A percentile compares a stretch with the other conserved stretches of the same genome.
These are phyloP conservation scores for Choristoneura fumiferana DNA, from an alignment of 1,140 invertebrate species.

Conservation along the genomic window DNA sequence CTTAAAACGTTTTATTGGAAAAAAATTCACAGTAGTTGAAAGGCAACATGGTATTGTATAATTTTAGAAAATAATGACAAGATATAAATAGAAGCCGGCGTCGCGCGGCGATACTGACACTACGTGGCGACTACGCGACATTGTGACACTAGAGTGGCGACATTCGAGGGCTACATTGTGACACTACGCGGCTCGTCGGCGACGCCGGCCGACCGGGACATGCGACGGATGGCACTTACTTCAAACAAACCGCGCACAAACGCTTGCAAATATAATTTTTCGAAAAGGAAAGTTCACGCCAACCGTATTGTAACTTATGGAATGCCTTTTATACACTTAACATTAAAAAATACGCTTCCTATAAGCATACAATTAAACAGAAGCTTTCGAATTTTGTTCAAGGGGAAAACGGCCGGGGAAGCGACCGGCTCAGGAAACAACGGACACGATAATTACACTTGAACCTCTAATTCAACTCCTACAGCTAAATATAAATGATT, in stretches of 20 bases:
- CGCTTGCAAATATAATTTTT: constrained; percentile 51
- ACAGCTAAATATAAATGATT: constrained; percentile 74
- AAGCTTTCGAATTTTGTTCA: constrained; percentile 60
- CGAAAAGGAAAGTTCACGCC: constrained; percentile 60
- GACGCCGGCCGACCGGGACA: constrained; percentile 22
- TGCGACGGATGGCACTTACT: constrained; percentile 67
- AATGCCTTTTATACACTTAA: constrained; percentile 75
- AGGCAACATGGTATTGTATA: constrained; percentile 76
- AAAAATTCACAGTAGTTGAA: constrained; percentile 71
- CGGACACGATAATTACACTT: constrained; percentile 48
- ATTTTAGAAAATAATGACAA: constrained; percentile 63
- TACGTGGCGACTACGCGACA: neutral
- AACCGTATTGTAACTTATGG: constrained; percentile 71
- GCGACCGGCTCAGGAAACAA: constrained; percentile 1
- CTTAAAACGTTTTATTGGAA: constrained; percentile 75
- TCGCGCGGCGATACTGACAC: no score
- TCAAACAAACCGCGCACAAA: constrained; percentile 48
- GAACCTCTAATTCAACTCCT: constrained; percentile 60
- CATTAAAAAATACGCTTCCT: constrained; percentile 67
- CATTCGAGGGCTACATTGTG: neutral
- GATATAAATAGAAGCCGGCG: constrained; percentile 35
- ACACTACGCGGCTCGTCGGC: neutral
- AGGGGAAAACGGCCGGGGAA: constrained; percentile 23
- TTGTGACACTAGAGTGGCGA: neutral
- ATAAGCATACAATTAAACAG: constrained; percentile 58